Evolutionary conservation across 23 tunicate species (phyloP).

Genomic region (Styela plicata): DNA sequence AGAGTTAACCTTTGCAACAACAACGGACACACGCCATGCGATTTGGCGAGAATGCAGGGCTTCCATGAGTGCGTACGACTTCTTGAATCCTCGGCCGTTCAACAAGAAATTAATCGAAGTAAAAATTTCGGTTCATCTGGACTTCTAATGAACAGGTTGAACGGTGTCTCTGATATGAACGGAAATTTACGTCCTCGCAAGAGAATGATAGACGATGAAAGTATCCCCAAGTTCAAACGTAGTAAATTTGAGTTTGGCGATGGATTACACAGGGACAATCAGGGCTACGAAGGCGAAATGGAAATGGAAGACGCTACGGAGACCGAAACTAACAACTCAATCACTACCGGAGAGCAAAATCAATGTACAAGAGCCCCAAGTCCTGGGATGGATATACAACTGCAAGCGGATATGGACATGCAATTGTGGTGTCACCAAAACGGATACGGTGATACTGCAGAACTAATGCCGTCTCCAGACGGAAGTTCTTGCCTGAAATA

Average conservation of each 20-base stretch:
- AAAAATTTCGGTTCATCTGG: slow-evolving; percentile 47
- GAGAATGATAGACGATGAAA: slow-evolving; percentile 59
- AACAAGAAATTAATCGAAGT: background rate
- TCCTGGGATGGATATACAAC: slow-evolving; percentile 81
- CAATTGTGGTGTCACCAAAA: slow-evolving; percentile 76
- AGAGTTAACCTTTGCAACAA: slow-evolving; percentile 58
- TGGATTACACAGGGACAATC: background rate
- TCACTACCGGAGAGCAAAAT: background rate
- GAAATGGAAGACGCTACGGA: background rate
- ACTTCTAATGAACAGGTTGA: slow-evolving; percentile 20
- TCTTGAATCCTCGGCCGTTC: slow-evolving; percentile 28
- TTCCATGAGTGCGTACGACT: slow-evolving; percentile 48
- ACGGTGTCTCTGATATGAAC: slow-evolving; percentile 40
- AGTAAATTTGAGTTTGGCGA: slow-evolving; percentile 13
- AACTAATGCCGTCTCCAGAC: slow-evolving; percentile 42
- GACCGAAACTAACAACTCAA: background rate
- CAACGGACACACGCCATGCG: slow-evolving; percentile 68
- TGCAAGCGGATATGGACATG: slow-evolving; percentile 31
- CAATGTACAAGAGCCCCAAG: slow-evolving; percentile 56
- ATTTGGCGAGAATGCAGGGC: slow-evolving; percentile 60
- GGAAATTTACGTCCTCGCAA: slow-evolving; percentile 31
- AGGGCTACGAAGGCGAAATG: background rate
- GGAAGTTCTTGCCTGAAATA: background rate
- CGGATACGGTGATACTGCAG: slow-evolving; percentile 91
- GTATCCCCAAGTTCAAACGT: slow-evolving; percentile 55